Evolutionary conservation across 2,888 invertebrate species (phyloP).

Genomic region (Sphaerophoria taeniata): DNA sequence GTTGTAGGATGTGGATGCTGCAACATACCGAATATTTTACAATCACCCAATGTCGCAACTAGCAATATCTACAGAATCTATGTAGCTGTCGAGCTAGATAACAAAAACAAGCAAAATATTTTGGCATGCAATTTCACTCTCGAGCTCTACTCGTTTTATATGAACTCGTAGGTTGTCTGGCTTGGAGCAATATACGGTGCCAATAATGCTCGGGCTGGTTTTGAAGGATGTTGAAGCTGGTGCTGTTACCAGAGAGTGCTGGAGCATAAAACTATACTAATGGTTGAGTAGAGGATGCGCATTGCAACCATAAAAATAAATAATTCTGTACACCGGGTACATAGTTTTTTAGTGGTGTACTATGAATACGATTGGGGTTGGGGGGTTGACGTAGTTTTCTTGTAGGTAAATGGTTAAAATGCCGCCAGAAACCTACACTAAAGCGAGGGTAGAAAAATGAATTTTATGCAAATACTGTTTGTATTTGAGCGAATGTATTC

Average conservation of each 20-base stretch:
- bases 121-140: conserved; percentile 63
- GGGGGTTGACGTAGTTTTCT: not conserved
- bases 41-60: conserved; percentile 15
- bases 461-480: conserved; percentile 31
- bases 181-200: conserved; percentile 9
- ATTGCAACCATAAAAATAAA: conserved; percentile 42
- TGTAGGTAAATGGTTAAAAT: conserved; percentile 19
- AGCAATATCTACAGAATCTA: not conserved
- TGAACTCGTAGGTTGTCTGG: conserved; percentile 31
- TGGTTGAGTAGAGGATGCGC: conserved; percentile 64
- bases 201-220: not conserved
- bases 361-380: not conserved
- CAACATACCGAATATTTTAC: conserved; percentile 25
- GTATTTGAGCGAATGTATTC: no score
- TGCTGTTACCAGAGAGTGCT: not conserved
- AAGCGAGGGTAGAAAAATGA: conserved; percentile 2
- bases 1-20: conserved; percentile 15
- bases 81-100: conserved; percentile 5
- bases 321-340: conserved; percentile 3
- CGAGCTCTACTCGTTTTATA: not conserved
- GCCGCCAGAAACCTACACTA: conserved; percentile 41
- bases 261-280: not conserved
- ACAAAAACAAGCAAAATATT: conserved; percentile 39
- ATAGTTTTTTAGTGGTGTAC: not conserved
- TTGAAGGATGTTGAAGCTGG: not conserved